Evolutionary conservation across 2,888 invertebrate species (phyloP), one percentile per base, ranked within the genome.

Genomic region (Hyppa rectilinea): DNA sequence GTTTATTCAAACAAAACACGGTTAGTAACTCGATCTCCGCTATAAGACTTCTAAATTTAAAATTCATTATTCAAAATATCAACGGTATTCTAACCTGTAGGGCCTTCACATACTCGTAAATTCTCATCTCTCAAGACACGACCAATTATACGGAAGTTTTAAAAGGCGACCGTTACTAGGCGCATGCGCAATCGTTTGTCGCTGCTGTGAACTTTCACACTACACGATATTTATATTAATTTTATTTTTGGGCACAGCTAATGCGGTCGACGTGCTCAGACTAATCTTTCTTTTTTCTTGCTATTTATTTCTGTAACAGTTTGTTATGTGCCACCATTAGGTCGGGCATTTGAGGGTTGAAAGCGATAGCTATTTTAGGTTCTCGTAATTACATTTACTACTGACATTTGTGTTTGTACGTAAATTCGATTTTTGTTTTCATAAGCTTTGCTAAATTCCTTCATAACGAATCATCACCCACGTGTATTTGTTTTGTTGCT

Each of bases 121-220:
- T 90, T 89, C 71, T 81, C 88, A 88, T 91, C 90, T 90, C 81
- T 89, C 88, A 86, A 87, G 86, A 86, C 85, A 66, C 83, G 81
- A 87, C 89, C 89, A 90, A 90, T 90, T 90, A 90, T 87, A 88
- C 85, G 85, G 86, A 88, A 90, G 89, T 89, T 89, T 91, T 92
- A 85, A 90, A 90, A 87, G 85, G 83, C 80, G 71, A 83, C 86
- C 85, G 87, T 87, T 85, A 88, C 87, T 88, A 87, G 87, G 86
- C 87, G 87, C 88, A 88, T 85, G 88, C 88, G 89, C 85, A 77
- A 84, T 90, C 87, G 87, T 92, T 93, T 92, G 91, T 93, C 92
- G 90, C 88, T 89, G 88, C 88, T 90, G 88, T 94, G 93, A 94
- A 95, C 94, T 94, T 93, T 94, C 92, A 95, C 95, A 93, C 92